phyloP scores from a whole-genome alignment of 2,888 invertebrate species.

The Pardosa pseudoannulata region DNA sequence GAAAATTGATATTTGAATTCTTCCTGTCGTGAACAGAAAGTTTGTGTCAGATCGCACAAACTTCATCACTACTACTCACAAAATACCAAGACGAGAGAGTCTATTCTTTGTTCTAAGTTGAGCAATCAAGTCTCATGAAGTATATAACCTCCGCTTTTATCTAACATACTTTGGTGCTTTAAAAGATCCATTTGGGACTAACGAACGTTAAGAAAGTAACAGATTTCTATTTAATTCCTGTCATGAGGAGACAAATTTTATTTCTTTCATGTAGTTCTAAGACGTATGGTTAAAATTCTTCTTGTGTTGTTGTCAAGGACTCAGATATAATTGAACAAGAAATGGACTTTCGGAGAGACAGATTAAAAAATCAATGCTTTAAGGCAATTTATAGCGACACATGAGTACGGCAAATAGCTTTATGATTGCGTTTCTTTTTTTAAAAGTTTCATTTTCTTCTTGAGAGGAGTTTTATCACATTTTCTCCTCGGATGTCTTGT shows the following conservation, averaged over 20 bases:
- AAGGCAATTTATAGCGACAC: neutral
- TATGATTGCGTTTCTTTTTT: neutral
- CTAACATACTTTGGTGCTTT: no score
- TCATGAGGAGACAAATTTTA: no score
- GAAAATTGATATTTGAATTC: no score
- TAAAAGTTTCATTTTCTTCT: neutral
- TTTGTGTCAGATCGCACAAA: no score
- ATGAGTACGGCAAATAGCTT: neutral
- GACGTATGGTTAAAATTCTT: neutral
- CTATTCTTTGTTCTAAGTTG: no score
- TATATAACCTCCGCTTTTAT: no score
- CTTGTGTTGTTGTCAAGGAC: neutral
- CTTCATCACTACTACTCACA: no score
- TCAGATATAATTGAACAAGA: conserved; percentile 2
- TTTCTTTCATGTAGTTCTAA: no score
- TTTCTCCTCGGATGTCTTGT: neutral
- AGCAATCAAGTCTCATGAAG: no score
- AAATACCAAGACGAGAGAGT: no score
- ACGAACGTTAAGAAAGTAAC: neutral
- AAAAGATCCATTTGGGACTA: no score
- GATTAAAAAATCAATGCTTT: neutral
- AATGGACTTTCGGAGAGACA: neutral
- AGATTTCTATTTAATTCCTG: conserved; percentile 1
- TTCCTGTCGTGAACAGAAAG: no score
- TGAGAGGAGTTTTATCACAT: neutral